Evolutionary conservation across 2,113 vertebrate species (phyloP).

Genomic region (Sphaerodactylus townsendi): DNA sequence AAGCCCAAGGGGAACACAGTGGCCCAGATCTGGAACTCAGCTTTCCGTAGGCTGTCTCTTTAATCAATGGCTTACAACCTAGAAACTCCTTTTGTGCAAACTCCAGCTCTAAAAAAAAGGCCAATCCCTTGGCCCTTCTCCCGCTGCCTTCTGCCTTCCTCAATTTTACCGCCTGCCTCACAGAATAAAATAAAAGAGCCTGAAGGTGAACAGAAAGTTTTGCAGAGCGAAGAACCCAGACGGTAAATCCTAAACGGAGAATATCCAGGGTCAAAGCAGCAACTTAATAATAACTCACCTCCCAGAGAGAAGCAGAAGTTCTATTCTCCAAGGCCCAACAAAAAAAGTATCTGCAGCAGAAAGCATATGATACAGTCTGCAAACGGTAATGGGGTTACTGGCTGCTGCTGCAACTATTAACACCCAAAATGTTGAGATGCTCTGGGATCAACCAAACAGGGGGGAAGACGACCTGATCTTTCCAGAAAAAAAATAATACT

Average conservation of each 20-base stretch:
- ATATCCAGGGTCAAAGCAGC: not conserved
- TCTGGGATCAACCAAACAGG: not conserved
- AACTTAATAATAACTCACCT: constrained; percentile 7
- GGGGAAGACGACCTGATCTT: not conserved
- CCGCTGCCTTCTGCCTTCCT: not conserved
- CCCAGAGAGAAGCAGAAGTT: not conserved
- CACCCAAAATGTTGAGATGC: not conserved
- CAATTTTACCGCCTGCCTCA: not conserved
- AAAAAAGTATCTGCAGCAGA: not conserved
- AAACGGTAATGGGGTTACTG: not conserved
- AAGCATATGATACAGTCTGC: not conserved
- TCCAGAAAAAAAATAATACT: not conserved
- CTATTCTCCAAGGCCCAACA: not conserved
- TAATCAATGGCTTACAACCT: not conserved
- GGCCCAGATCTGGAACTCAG: not conserved
- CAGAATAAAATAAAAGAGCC: not conserved
- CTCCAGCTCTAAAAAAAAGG: too few species aligned
- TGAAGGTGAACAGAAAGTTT: not conserved
- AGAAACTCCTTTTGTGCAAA: not conserved
- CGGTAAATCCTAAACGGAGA: not conserved
- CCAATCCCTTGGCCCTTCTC: not conserved
- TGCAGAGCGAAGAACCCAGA: not conserved
- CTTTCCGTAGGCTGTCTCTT: not conserved
- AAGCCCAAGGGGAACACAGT: not conserved
- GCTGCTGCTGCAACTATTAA: not conserved